Conservation (phyloP, 37 sponge, comb jelly and placozoan genomes). For the Beroe forskalii region DNA sequence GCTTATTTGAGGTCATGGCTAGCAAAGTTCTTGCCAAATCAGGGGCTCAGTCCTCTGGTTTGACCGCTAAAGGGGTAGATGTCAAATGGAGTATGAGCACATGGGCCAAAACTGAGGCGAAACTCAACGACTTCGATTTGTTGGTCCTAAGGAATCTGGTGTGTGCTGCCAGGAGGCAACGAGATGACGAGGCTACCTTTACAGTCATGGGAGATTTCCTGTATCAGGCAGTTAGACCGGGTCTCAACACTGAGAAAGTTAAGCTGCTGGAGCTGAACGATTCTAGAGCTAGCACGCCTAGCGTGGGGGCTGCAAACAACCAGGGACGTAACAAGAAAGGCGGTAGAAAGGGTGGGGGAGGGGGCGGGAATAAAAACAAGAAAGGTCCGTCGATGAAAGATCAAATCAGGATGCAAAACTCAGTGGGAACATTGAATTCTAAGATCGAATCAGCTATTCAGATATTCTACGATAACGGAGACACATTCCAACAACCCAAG, state of each 20-base stretch:
- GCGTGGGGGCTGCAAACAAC: neutral
- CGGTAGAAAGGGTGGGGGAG: slow-evolving; percentile 13
- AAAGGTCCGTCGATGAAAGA: slow-evolving; percentile 31
- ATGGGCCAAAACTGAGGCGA: slow-evolving; percentile 11
- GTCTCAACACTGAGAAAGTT: neutral
- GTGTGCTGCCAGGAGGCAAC: neutral
- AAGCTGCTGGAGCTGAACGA: slow-evolving; percentile 27
- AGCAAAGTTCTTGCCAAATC: neutral
- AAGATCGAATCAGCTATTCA: slow-evolving; percentile 5
- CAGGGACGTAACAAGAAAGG: slow-evolving; percentile 3
- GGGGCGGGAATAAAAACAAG: neutral
- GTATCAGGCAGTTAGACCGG: slow-evolving; percentile 38
- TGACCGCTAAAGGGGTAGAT: slow-evolving; percentile 32
- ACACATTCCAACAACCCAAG: neutral
- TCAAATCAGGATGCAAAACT: slow-evolving; percentile 59
- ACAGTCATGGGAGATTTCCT: slow-evolving; percentile 47
- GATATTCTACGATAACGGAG: neutral
- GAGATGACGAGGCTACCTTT: neutral
- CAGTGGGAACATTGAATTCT: slow-evolving; percentile 9
- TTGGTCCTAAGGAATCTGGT: slow-evolving; percentile 43
- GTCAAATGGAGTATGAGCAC: neutral
- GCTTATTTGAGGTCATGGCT: neutral
- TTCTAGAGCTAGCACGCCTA: slow-evolving; percentile 52
- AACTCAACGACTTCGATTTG: slow-evolving; percentile 20
- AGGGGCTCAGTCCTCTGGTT: neutral